Conservation (phyloP, 1,140 invertebrate genomes). For the Alviniconcha marisindica region DNA sequence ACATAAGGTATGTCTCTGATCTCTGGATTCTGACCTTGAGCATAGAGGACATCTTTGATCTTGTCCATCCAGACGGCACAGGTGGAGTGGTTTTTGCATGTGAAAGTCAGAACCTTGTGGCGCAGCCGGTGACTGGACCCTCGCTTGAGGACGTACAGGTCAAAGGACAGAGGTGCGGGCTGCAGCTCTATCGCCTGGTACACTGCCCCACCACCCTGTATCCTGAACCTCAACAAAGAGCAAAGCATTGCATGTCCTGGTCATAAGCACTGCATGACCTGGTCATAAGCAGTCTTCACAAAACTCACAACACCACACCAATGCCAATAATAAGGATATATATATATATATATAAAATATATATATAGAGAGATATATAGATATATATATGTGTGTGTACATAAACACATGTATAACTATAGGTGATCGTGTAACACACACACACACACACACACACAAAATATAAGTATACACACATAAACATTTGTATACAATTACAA, state of each 20-base stretch:
- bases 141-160: conserved; percentile 54
- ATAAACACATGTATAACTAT: too few species aligned
- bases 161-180: conserved; percentile 52
- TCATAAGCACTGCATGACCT: neutral
- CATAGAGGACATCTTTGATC: conserved; percentile 53
- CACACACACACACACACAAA: neutral
- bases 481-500: too few species aligned
- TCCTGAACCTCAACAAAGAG: conserved; percentile 34
- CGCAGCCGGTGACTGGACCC: conserved; percentile 63
- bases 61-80: conserved; percentile 65
- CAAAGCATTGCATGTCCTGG: neutral
- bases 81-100: conserved; percentile 54
- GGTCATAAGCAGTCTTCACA: neutral
- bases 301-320: too few species aligned
- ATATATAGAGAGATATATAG: too few species aligned
- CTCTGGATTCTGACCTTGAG: conserved; percentile 50
- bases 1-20: neutral
- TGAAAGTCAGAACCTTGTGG: conserved; percentile 56
- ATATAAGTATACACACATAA: neutral
- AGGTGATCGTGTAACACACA: neutral
- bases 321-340: neutral
- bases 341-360: neutral
- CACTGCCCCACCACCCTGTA: conserved; percentile 40
- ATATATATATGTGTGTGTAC: too few species aligned
- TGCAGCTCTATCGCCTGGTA: conserved; percentile 56